These are phyloP conservation scores for Reticulitermes lucifugus DNA, from an alignment of 2,888 invertebrate genomes.

Conservation along the genomic window DNA sequence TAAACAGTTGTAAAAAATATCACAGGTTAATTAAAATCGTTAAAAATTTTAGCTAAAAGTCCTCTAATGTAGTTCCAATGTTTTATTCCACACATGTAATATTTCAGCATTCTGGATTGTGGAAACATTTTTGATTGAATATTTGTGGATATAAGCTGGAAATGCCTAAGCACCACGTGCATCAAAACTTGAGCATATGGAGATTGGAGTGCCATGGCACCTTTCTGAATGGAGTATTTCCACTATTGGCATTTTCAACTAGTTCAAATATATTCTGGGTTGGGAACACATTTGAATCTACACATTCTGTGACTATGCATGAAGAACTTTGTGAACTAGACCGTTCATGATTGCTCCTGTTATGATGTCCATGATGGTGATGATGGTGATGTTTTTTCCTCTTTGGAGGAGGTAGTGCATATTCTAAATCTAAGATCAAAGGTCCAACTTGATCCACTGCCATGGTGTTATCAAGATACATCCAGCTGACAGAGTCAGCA, in stretches of 20 bases:
- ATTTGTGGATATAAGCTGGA: background rate
- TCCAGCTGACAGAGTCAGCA: slow-evolving; percentile 59
- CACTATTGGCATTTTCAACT: slow-evolving; percentile 8
- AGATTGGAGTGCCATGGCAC: slow-evolving; percentile 65
- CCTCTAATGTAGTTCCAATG: background rate
- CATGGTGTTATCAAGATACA: slow-evolving; percentile 58
- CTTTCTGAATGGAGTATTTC: slow-evolving; percentile 61
- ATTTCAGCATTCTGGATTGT: background rate
- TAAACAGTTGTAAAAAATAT: slow-evolving; percentile 7
- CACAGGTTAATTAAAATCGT: slow-evolving; percentile 34
- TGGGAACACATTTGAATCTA: slow-evolving; percentile 28
- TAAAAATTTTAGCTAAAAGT: background rate
- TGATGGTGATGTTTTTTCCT: slow-evolving; percentile 54
- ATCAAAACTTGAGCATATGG: slow-evolving; percentile 62
- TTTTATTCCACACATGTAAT: background rate
- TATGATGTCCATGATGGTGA: slow-evolving; percentile 43
- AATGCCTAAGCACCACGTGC: slow-evolving; percentile 13
- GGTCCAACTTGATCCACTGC: slow-evolving; percentile 55
- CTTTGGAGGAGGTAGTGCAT: slow-evolving; percentile 56
- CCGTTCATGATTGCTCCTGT: slow-evolving; percentile 42
- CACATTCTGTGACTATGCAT: slow-evolving; percentile 25
- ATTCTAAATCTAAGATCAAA: slow-evolving; percentile 55
- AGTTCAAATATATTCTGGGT: slow-evolving; percentile 32
- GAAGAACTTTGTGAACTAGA: slow-evolving; percentile 23
- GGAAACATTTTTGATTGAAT: background rate